Conservation (phyloP, 2,113 vertebrate genomes). For the Steatornis caripensis region DNA sequence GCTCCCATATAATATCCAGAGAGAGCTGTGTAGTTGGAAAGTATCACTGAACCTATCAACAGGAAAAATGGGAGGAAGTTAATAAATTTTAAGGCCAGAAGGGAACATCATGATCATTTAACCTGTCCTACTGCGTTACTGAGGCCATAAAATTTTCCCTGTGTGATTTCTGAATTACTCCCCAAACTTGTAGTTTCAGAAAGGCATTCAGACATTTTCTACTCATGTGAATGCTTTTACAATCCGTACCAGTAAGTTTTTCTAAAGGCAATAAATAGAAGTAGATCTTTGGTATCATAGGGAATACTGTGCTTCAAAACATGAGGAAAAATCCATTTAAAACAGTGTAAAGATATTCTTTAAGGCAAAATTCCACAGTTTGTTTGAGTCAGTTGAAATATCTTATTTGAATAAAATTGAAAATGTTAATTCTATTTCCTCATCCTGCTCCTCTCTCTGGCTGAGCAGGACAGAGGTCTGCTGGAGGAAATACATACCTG, state of each 20-base stretch:
- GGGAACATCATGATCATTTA: conserved; percentile 48
- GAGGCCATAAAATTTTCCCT: conserved; percentile 20
- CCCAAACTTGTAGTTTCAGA: conserved; percentile 11
- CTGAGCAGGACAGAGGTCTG: not conserved
- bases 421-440: not conserved
- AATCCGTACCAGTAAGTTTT: not conserved
- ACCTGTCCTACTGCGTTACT: conserved; percentile 19
- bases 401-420: not conserved
- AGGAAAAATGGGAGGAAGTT: conserved; percentile 42
- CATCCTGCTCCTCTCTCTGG: not conserved
- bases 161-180: conserved; percentile 19
- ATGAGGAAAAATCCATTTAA: not conserved
- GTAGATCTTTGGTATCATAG: not conserved
- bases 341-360: not conserved
- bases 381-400: not conserved
- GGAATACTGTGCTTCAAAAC: conserved; percentile 2
- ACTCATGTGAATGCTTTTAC: not conserved
- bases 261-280: conserved; percentile 22
- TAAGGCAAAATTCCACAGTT: not conserved
- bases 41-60: conserved; percentile 4
- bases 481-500: not conserved
- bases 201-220: conserved; percentile 13
- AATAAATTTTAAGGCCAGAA: conserved; percentile 53
- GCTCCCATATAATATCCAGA: conserved; percentile 18
- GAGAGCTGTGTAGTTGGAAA: conserved; percentile 10